Evolutionary conservation across 2,113 vertebrate genomes (phyloP).

Genomic region (Merops nubicus): DNA sequence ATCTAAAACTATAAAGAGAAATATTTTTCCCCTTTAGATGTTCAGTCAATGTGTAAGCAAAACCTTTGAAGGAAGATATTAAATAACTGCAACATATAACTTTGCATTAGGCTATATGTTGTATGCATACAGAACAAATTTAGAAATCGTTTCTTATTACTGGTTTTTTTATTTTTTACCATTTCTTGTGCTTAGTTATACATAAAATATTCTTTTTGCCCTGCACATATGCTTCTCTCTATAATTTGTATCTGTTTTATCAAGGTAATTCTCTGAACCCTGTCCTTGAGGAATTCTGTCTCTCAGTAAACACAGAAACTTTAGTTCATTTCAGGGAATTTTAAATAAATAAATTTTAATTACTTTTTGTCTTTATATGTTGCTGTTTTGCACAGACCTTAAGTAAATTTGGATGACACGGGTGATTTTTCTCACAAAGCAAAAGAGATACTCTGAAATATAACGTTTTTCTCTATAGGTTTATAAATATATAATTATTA

Average conservation of each 20-base stretch:
- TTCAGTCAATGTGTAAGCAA: slow-evolving; percentile 77
- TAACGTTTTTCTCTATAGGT: neutral
- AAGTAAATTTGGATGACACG: neutral
- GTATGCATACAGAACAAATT: slow-evolving; percentile 27
- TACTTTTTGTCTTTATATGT: neutral
- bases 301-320: slow-evolving; percentile 11
- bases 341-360: neutral
- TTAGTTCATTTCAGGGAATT: neutral
- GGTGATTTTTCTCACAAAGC: neutral
- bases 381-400: neutral
- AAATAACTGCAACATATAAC: slow-evolving; percentile 49
- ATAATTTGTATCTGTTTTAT: slow-evolving; percentile 73
- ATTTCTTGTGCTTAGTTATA: slow-evolving; percentile 70
- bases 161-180: slow-evolving; percentile 62
- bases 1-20: slow-evolving; percentile 84
- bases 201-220: slow-evolving; percentile 41
- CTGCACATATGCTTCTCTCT: slow-evolving; percentile 28
- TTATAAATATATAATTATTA: neutral
- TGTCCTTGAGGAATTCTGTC: slow-evolving; percentile 58
- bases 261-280: slow-evolving; percentile 63
- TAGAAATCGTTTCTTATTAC: slow-evolving; percentile 31
- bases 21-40: slow-evolving; percentile 78
- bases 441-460: neutral
- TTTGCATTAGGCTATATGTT: slow-evolving; percentile 49
- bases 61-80: slow-evolving; percentile 74